Conservation (phyloP, 2,888 invertebrate genomes). For the Acrobasis consociella region DNA sequence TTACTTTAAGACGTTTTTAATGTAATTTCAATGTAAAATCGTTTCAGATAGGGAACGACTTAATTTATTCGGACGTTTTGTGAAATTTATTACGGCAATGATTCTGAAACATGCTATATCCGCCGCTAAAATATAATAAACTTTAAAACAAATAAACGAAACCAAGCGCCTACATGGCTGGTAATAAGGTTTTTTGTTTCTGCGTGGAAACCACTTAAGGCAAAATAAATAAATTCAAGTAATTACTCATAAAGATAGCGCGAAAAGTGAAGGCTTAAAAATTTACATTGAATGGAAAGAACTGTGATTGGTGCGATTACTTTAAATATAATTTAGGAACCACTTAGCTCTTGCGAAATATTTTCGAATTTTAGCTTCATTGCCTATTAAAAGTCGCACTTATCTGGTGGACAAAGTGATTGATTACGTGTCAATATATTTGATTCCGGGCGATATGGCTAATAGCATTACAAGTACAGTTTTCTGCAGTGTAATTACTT, state of each 20-base stretch:
- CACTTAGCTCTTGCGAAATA: background rate
- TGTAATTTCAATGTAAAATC: constrained; percentile 15
- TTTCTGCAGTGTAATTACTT: background rate
- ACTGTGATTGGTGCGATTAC: background rate
- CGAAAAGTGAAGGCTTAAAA: constrained; percentile 14
- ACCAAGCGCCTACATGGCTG: constrained; percentile 6
- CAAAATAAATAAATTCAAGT: constrained; percentile 19
- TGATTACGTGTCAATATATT: background rate
- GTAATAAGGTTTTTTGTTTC: constrained; percentile 8
- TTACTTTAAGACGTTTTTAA: too few species aligned
- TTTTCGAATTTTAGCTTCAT: background rate
- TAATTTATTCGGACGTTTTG: constrained; percentile 29
- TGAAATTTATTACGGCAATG: constrained; percentile 30
- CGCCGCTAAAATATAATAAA: constrained; percentile 26
- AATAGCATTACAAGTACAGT: background rate
- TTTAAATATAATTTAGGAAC: constrained; percentile 3
- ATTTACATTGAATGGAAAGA: constrained; percentile 3
- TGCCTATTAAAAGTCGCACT: background rate
- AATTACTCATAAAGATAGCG: constrained; percentile 20
- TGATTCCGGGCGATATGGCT: background rate
- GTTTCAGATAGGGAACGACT: constrained; percentile 25
- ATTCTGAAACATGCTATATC: constrained; percentile 27
- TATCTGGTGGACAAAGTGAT: background rate
- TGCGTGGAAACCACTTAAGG: constrained; percentile 18
- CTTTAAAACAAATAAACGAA: constrained; percentile 23